phyloP scores from a whole-genome alignment of 2,888 invertebrate genomes.

The Calameuta idolon region DNA sequence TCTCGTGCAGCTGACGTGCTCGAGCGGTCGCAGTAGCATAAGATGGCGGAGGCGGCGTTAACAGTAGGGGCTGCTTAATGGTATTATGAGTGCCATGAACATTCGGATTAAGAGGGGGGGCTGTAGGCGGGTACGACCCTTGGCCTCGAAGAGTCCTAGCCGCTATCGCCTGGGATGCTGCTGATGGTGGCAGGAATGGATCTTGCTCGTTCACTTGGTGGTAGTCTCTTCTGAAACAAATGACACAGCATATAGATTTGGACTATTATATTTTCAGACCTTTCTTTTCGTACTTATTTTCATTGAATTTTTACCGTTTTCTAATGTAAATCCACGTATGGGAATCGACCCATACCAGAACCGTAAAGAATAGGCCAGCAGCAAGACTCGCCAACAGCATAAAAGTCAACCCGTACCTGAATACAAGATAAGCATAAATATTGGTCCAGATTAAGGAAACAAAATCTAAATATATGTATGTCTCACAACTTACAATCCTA shows the following conservation, averaged over 20 bases:
- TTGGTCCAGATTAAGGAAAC: neutral
- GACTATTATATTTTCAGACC: neutral
- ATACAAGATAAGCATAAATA: slow-evolving; percentile 8
- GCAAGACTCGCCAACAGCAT: slow-evolving; percentile 89
- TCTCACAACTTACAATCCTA: slow-evolving; percentile 73
- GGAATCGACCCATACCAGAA: slow-evolving; percentile 93
- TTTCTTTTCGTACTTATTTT: neutral
- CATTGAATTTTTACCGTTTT: slow-evolving; percentile 75
- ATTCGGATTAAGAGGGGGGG: slow-evolving; percentile 69
- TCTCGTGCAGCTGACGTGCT: slow-evolving; percentile 68
- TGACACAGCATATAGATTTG: neutral
- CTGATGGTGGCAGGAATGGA: slow-evolving; percentile 78
- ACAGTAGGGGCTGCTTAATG: slow-evolving; percentile 69
- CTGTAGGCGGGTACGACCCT: slow-evolving; percentile 79
- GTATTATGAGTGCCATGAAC: slow-evolving; percentile 72
- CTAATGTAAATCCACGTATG: slow-evolving; percentile 98
- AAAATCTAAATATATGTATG: neutral
- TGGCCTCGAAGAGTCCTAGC: slow-evolving; percentile 77
- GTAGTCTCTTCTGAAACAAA: slow-evolving; percentile 77
- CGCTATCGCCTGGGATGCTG: slow-evolving; percentile 73
- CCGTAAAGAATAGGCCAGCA: slow-evolving; percentile 90
- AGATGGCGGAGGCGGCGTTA: slow-evolving; percentile 72
- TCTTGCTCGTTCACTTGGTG: slow-evolving; percentile 88
- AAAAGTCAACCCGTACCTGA: slow-evolving; percentile 78
- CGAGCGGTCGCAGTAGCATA: slow-evolving; percentile 71